These are phyloP conservation scores for Aleiodes sp. DNA, from an alignment of 1,140 invertebrate species.

Conservation along the genomic window DNA sequence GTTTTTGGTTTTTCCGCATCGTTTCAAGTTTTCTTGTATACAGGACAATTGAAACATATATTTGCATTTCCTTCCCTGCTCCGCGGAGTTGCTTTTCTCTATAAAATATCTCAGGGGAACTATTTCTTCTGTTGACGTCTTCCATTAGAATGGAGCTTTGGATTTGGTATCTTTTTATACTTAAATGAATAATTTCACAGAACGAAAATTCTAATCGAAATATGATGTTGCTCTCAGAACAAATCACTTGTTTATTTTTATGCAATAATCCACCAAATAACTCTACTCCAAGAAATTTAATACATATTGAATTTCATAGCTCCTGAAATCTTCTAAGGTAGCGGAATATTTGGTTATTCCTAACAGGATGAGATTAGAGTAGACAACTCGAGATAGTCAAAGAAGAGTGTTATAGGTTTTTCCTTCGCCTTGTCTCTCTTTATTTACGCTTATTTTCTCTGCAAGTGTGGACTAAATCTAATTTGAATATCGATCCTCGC, in stretches of 20 bases:
- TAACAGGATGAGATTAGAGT: neutral
- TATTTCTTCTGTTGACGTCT: neutral
- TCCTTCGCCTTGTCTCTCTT: neutral
- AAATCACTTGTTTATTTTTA: too few relatives aligned
- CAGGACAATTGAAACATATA: slow-evolving; percentile 29
- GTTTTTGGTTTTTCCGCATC: slow-evolving; percentile 21
- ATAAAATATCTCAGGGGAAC: neutral
- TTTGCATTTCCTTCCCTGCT: slow-evolving; percentile 10
- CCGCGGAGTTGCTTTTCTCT: neutral
- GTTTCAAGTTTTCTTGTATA: slow-evolving; percentile 20
- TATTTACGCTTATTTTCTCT: neutral
- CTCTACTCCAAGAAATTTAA: too few relatives aligned
- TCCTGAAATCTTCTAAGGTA: neutral
- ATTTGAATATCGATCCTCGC: slow-evolving; percentile 17
- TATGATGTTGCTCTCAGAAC: too few relatives aligned
- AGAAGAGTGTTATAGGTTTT: neutral
- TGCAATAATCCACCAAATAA: too few relatives aligned
- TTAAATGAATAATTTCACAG: too few relatives aligned
- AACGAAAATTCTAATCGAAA: too few relatives aligned
- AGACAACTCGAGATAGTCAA: neutral
- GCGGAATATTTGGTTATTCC: neutral
- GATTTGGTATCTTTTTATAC: too few relatives aligned
- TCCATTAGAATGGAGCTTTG: neutral
- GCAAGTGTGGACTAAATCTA: slow-evolving; percentile 4
- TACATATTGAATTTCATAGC: neutral